Base-by-base conservation (phyloP, 2,797 vertebrate genomes). In the Bryconaethiops microstoma region DNA sequence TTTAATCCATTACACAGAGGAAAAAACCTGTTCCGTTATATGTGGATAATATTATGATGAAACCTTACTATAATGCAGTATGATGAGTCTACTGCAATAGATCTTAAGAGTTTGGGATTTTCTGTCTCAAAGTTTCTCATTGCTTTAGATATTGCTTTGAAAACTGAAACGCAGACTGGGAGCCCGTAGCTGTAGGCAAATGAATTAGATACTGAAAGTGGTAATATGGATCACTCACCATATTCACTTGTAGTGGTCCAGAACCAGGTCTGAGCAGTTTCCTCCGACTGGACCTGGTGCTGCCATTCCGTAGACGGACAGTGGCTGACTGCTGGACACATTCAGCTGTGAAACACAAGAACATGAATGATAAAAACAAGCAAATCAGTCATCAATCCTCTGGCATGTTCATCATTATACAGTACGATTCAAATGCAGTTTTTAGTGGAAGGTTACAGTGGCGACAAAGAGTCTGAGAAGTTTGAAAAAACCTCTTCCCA, bases 161-260 rank as follows among this genome's bases (percentile, higher is more conserved):
- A 70, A 64, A 25, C 10, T 62, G 21, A 9, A 23, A 23, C 35
- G 4, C 65, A 48, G 40, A 9, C 19, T 13, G 19, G 21, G 8
- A 67, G 64, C n/a, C n/a, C 19, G 48, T 42, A 42, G 64, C 35
- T 35, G 35, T 35, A 2, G 35, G 35, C 35, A 70, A 50, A 50
- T 50, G 0, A 23, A 70, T 14, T 16, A 50, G 45, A n/a, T n/a
- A 25, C 10, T 29, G 23, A 29, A 16, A 17, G 21, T 29, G 23
- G 48, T 35, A 35, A 35, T 35, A 5, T 4, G 35, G 35, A 35
- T 50, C 55, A 92, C 96, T 96, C 93, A 98, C 95, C 86, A 96
- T 88, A 87, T 95, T 95, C 86, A 96, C 93, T 74, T 95, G 94
- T 74, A 96, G 92, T 8, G 96, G 95, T 87, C 96, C 95, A n/a